A percentile compares a stretch with the other conserved stretches of the same genome.
These are phyloP conservation scores for Pterostichus madidus DNA, from an alignment of 2,888 invertebrate species.

Conservation along the genomic window DNA sequence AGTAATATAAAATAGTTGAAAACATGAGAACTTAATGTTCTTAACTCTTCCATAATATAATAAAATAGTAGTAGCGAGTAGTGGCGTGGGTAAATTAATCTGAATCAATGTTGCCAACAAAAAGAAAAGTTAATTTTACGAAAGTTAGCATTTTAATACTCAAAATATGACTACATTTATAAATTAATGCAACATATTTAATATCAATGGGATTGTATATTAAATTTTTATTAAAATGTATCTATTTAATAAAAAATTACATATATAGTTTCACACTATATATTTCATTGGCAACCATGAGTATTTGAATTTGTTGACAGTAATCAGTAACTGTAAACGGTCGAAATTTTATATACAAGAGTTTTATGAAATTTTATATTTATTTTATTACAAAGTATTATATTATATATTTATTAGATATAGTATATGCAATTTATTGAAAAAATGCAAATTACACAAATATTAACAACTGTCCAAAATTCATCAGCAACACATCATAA, in stretches of 20 bases:
- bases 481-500: constrained; percentile 24
- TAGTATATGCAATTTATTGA: background rate
- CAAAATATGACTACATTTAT: no score
- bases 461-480: constrained; percentile 34
- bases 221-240: no score
- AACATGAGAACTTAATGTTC: no score
- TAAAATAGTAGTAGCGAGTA: no score
- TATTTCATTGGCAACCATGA: background rate
- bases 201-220: no score
- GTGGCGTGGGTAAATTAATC: no score
- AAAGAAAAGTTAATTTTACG: no score
- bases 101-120: no score
- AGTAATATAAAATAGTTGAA: background rate
- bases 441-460: constrained; percentile 17
- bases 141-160: no score
- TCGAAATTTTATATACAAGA: background rate
- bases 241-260: no score
- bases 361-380: background rate
- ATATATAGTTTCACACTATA: constrained; percentile 15
- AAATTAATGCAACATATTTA: no score
- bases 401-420: constrained; percentile 15
- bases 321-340: constrained; percentile 13
- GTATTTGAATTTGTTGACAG: constrained; percentile 32
- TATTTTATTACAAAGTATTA: background rate
- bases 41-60: no score